phyloP scores from a whole-genome alignment of 92 coral and sea anemone genomes.

The Porites cylindrica region DNA sequence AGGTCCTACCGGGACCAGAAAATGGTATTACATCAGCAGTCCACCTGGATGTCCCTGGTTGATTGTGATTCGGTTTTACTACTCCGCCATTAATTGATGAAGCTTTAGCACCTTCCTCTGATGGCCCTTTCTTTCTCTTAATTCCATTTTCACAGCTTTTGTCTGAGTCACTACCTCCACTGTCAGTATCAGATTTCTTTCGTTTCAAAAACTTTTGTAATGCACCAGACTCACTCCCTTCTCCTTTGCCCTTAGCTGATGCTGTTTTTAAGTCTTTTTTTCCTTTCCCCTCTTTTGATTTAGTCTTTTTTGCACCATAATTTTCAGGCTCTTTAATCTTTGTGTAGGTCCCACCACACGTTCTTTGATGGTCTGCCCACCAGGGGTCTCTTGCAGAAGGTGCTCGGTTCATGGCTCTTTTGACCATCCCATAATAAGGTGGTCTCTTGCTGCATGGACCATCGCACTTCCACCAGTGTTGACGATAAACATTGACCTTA shows the following conservation, averaged over 20 bases:
- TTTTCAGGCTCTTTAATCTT: slow-evolving; percentile 95
- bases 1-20: slow-evolving; percentile 79
- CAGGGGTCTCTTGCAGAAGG: slow-evolving; percentile 95
- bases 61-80: slow-evolving; percentile 12
- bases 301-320: slow-evolving; percentile 82
- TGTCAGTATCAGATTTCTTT: slow-evolving; percentile 42
- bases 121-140: slow-evolving; percentile 35
- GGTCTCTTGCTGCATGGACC: slow-evolving; percentile 96
- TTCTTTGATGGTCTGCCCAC: slow-evolving; percentile 97
- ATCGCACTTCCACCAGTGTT: slow-evolving; percentile 98
- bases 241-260: slow-evolving; percentile 16
- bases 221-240: slow-evolving; percentile 41
- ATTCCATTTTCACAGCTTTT: slow-evolving; percentile 12
- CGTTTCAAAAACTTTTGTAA: slow-evolving; percentile 44
- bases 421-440: slow-evolving; percentile 94
- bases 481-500: slow-evolving; percentile 94
- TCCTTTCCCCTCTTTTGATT: slow-evolving; percentile 36
- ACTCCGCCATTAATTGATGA: not conserved
- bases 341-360: slow-evolving; percentile 95
- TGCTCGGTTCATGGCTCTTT: slow-evolving; percentile 96
- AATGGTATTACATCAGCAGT: slow-evolving; percentile 64
- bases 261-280: slow-evolving; percentile 1
- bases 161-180: slow-evolving; percentile 22
- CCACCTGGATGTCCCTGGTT: slow-evolving; percentile 27
- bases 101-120: not conserved